phyloP scores from a whole-genome alignment of 2,888 invertebrate species.

The Lathronympha strigana region DNA sequence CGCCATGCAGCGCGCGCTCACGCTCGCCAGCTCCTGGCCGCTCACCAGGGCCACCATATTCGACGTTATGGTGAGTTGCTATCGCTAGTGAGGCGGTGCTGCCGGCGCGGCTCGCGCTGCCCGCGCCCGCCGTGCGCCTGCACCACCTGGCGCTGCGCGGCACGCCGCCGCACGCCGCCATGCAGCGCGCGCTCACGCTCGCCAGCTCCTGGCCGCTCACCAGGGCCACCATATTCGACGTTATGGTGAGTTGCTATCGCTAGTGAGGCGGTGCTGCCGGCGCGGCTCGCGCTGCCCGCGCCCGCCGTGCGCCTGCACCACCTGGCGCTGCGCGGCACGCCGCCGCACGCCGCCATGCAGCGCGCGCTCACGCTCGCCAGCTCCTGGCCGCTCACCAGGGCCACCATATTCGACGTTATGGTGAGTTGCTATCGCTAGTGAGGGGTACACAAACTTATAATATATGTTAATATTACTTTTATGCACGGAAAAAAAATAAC shows the following conservation, averaged over 20 bases:
- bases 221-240: constrained; percentile 97
- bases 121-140: constrained; percentile 34
- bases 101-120: not conserved
- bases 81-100: not conserved
- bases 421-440: constrained; percentile 79
- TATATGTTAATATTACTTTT: too few species aligned
- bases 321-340: constrained; percentile 91
- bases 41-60: constrained; percentile 97
- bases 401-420: constrained; percentile 98
- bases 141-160: constrained; percentile 87
- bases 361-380: constrained; percentile 96
- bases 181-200: constrained; percentile 95
- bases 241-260: constrained; percentile 87
- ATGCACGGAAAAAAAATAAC: too few species aligned
- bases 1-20: constrained; percentile 96
- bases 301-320: constrained; percentile 34
- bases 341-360: constrained; percentile 94
- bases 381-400: constrained; percentile 96
- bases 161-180: constrained; percentile 93
- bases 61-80: constrained; percentile 92
- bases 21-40: constrained; percentile 97
- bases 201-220: constrained; percentile 97
- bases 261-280: not conserved
- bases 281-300: not conserved
- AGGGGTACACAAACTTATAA: too few species aligned